These are phyloP conservation scores for Drosophila parthenogenetica DNA, from an alignment of 2,888 invertebrate genomes.

Conservation along the genomic window DNA sequence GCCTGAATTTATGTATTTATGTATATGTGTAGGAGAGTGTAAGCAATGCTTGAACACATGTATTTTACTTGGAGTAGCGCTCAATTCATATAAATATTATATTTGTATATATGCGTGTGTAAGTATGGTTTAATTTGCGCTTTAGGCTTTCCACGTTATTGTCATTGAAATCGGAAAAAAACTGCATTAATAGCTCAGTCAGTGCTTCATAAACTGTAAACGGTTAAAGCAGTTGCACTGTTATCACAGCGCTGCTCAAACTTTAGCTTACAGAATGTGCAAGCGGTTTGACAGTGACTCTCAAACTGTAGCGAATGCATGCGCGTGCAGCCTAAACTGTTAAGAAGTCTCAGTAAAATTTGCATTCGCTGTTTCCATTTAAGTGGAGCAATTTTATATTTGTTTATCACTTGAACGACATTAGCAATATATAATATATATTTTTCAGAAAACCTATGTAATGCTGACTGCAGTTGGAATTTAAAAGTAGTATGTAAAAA, in stretches of 20 bases:
- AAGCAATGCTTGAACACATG: background rate
- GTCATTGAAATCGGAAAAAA: slow-evolving; percentile 69
- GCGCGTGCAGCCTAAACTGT: background rate
- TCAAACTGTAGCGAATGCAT: background rate
- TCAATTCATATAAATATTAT: background rate
- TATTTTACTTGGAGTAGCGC: background rate
- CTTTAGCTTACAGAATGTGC: background rate
- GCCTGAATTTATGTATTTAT: slow-evolving; percentile 33
- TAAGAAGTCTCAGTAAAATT: background rate
- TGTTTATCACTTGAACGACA: slow-evolving; percentile 35
- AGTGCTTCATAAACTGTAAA: slow-evolving; percentile 32
- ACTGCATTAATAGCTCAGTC: slow-evolving; percentile 40
- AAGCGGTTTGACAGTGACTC: background rate
- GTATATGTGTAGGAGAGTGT: slow-evolving; percentile 3
- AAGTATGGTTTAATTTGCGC: slow-evolving; percentile 66
- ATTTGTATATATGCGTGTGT: slow-evolving; percentile 16
- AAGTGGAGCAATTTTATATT: slow-evolving; percentile 27
- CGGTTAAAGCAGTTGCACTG: background rate
- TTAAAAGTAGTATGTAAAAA: slow-evolving; percentile 39
- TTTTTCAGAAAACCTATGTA: background rate
- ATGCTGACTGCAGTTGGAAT: slow-evolving; percentile 40
- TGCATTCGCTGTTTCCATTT: background rate
- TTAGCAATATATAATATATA: background rate
- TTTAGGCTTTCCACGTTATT: slow-evolving; percentile 55
- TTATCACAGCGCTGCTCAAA: background rate